Base-by-base conservation (phyloP, 2,113 vertebrate genomes). In the Damaliscus lunatus region DNA sequence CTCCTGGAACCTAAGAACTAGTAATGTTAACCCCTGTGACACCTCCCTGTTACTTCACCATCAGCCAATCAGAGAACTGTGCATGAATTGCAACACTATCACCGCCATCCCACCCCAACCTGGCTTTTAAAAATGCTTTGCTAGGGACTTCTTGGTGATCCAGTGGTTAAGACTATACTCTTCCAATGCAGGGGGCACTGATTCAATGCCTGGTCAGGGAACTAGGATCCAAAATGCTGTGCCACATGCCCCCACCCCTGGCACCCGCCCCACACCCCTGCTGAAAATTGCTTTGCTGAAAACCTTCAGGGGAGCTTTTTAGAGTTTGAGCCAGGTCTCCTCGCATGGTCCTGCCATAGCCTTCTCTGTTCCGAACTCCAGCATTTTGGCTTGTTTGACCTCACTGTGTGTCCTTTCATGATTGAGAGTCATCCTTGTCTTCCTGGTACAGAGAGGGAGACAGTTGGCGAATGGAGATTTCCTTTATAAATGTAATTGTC, bases 181-280 rank as follows among this genome's bases (percentile, higher is more conserved):
- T 78, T 43, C 40, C 40, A 16, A 16, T 46, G 25, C 74, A 40
- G 36, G 21, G 11, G 36, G 67, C 0, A 0, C 67, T 74, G 36
- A 21, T 40, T 40, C 36, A 40, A 40, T 74, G 23, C 67, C 10
- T 74, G 36, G 36, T 40, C 21, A 25, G 67, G 21, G 36, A 71
- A 40, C 67, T 40, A 74, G 67, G 67, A 40, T 74, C 67, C 36
- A 74, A 74, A 36, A 74, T 40, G 36, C 36, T 74, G 21, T 74
- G 21, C 67, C 67, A 36, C 0, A 1, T 21, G 64, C 33, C 64
- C 33, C 33, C 12, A 13, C 48, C 7, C 31, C 15, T 1, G 1
- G 15, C 33, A 4, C 36, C 67, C 0, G 0, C n/a, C 27, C 10
- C 25, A 0, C 11, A 59, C 57, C 57, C 0, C 27, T 60, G 59